These are phyloP conservation scores for Pandion haliaetus DNA, from an alignment of 2,113 vertebrate species.

Conservation along the genomic window DNA sequence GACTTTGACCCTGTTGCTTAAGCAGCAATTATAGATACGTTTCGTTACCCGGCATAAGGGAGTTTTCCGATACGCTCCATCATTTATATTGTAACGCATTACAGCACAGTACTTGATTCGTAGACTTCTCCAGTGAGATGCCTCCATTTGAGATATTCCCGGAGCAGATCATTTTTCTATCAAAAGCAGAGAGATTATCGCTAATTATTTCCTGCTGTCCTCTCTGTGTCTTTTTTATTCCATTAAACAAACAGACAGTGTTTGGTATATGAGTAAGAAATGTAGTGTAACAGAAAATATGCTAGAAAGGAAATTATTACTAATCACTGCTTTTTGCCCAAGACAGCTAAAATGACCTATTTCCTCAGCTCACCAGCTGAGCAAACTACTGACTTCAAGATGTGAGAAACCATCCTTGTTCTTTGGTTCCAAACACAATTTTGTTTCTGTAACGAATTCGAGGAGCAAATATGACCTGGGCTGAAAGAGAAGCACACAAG, in stretches of 20 bases:
- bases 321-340: slow-evolving; percentile 32
- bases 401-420: neutral
- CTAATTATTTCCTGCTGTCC: slow-evolving; percentile 41
- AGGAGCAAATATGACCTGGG: neutral
- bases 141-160: neutral
- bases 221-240: slow-evolving; percentile 6
- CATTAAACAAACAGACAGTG: slow-evolving; percentile 47
- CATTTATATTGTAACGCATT: neutral
- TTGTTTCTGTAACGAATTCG: neutral
- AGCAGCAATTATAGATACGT: neutral
- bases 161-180: neutral
- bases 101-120: neutral
- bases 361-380: slow-evolving; percentile 47
- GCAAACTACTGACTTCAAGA: slow-evolving; percentile 35
- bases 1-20: neutral
- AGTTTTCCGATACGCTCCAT: neutral
- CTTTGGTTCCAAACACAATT: neutral
- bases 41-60: neutral
- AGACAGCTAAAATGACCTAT: slow-evolving; percentile 26
- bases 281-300: slow-evolving; percentile 56
- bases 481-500: neutral
- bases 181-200: neutral
- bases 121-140: neutral
- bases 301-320: slow-evolving; percentile 51
- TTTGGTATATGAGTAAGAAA: slow-evolving; percentile 55